Percentiles rank a stretch among this genome's conserved stretches.
phyloP scores from a whole-genome alignment of 2,888 invertebrate genomes.

The Hyles lineata region DNA sequence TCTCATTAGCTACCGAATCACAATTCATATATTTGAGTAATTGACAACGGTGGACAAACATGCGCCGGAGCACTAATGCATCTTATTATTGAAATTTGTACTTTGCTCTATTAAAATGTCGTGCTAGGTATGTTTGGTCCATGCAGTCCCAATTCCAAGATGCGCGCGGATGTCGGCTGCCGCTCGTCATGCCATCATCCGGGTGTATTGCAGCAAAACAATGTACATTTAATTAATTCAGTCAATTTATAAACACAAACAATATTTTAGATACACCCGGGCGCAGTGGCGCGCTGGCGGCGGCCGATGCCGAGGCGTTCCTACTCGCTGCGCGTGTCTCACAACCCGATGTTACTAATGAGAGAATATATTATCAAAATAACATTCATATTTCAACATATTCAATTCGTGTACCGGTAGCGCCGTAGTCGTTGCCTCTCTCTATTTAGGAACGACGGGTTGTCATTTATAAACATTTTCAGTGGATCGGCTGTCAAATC shows the following conservation, averaged over 20 bases:
- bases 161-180: conserved; percentile 39
- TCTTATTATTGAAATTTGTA: conserved; percentile 83
- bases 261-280: conserved; percentile 11
- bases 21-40: conserved; percentile 84
- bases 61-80: conserved; percentile 81
- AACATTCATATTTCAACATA: conserved; percentile 35
- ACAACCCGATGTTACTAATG: conserved; percentile 67
- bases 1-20: conserved; percentile 85
- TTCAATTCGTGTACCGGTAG: conserved; percentile 29
- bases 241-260: conserved; percentile 27
- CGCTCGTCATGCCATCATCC: neutral
- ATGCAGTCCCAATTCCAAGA: conserved; percentile 70
- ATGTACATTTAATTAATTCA: conserved; percentile 29
- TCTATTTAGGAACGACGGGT: conserved; percentile 64
- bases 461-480: conserved; percentile 50
- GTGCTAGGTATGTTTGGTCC: conserved; percentile 82
- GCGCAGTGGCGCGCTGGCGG: neutral
- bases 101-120: conserved; percentile 77
- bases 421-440: conserved; percentile 44
- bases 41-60: conserved; percentile 85
- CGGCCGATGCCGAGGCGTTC: conserved; percentile 17
- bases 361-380: conserved; percentile 48
- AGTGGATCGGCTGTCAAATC: conserved; percentile 58
- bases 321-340: conserved; percentile 44
- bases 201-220: conserved; percentile 24